Evolutionary conservation across 1,140 invertebrate species (phyloP), one percentile per base, ranked within the genome.

Genomic region (Grapholita molesta): DNA sequence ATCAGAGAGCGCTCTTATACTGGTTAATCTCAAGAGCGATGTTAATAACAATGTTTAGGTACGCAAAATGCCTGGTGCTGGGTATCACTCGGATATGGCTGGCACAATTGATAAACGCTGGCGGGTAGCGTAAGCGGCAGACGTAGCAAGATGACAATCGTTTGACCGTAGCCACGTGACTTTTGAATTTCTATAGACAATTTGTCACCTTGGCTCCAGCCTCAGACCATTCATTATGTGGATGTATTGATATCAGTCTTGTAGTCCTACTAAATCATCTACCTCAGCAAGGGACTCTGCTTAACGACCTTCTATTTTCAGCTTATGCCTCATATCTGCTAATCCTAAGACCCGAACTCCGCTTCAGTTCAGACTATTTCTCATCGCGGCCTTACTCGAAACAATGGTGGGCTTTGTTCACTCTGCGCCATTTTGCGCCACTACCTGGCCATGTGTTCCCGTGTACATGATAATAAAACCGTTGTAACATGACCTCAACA

Each of bases 381-480:
- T 61, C 55, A 61, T 61, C 28, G 25, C 28, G 55, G 32, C 55
- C 55, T 61, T 61, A 61, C 55, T 28, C 55, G 15, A 30, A 25
- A 61, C 55, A 61, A n/a, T 25, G 55, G 55, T 61, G 55, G 55
- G 55, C 55, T 61, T 61, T 61, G 55, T 32, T 61, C 55, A 15
- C 55, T 38, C 38, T 30, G n/a, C 24, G 28, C 55, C 55, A 61
- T 61, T 61, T 61, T n/a, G 15, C 55, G 55, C 24, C 55, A 9
- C 23, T 61, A 61, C 55, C 55, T 61, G 55, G 12, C 42, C 55
- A n/a, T 28, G 42, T 15, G 21, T 61, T 28, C 55, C 52, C 25
- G 24, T 53, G 21, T 57, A 48, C 18, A 18, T 21, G 42, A 48
- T 18, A 9, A 48, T 21, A 42, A 7, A 15, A 21, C 42, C 42